Evolutionary conservation across 2,797 vertebrate species (phyloP).

Genomic region (Cynodonichthys magdalenae): DNA sequence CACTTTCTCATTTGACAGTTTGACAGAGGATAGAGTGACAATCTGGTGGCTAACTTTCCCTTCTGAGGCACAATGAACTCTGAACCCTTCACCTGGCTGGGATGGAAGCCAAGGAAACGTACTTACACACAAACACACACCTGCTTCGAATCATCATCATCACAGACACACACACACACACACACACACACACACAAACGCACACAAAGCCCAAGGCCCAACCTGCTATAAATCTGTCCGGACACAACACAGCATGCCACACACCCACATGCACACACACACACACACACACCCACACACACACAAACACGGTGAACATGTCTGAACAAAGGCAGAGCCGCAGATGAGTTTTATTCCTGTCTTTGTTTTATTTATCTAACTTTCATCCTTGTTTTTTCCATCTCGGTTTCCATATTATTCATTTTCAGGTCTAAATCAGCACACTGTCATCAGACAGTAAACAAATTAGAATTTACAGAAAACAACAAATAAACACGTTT

Average conservation of each 20-base stretch:
- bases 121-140: constrained; percentile 28
- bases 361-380: constrained; percentile 16
- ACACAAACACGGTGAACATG: constrained; percentile 33
- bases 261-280: constrained; percentile 18
- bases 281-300: constrained; percentile 22
- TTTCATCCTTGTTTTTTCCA: background rate
- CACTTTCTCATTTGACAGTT: constrained; percentile 31
- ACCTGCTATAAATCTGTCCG: constrained; percentile 67
- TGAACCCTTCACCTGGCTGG: constrained; percentile 73
- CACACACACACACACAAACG: constrained; percentile 27
- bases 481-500: background rate
- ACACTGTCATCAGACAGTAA: too few relatives aligned
- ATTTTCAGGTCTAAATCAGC: background rate
- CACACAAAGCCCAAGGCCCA: constrained; percentile 56
- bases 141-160: constrained; percentile 66
- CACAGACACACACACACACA: constrained; percentile 22
- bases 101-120: constrained; percentile 32
- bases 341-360: constrained; percentile 36
- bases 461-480: background rate
- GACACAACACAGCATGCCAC: constrained; percentile 41
- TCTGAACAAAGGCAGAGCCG: constrained; percentile 44
- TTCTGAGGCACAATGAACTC: constrained; percentile 54
- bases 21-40: constrained; percentile 19
- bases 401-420: background rate
- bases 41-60: constrained; percentile 70